Evolutionary conservation across 2,888 invertebrate species (phyloP), one percentile per base, ranked within the genome.

Genomic region (Pandemis heparana): DNA sequence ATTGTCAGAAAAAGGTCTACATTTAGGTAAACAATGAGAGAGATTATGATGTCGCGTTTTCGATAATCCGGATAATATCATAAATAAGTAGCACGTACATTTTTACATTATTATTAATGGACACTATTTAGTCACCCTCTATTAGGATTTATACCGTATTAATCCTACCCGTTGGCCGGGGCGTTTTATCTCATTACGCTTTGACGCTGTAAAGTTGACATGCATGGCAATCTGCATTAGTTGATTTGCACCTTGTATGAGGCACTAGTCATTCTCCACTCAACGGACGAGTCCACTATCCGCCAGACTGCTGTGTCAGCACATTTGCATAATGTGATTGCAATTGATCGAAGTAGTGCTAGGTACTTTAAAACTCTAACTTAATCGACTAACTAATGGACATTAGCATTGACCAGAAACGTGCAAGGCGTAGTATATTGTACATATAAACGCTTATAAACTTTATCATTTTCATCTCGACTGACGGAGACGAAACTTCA

Each of bases 271-370:
- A 82, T 68, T 65, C 68, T 64, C 65, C 51, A 59, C 63, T 64
- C 63, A 23, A 38, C 65, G n/a, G 38, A 38, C 59, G 68, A 73
- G 73, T 64, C 59, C 72, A 68, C 72, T 63, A 18, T 53, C 53
- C 56, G 43, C 18, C 68, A 67, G 48, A 46, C 65, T 62, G 66
- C 66, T 62, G 65, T 66, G 61, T 70, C 69, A 77, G 69, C 65
- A 64, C 77, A 86, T 88, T 86, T 82, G 80, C 84, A 85, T 87
- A 86, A 86, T 82, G 80, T 80, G 81, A 85, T 87, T 86, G 84
- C 83, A 82, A 83, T 85, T 83, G 81, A 80, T 79, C 81, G 84
- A n/a, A 81, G 81, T 77, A 82, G 81, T 79, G 79, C 78, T 69
- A 41, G 2, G 23, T 41, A 75, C 74, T 74, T 76, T 69, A 69